Conservation (phyloP, 2,113 vertebrate species). For the Boulengeromyrus knoepffleri region DNA sequence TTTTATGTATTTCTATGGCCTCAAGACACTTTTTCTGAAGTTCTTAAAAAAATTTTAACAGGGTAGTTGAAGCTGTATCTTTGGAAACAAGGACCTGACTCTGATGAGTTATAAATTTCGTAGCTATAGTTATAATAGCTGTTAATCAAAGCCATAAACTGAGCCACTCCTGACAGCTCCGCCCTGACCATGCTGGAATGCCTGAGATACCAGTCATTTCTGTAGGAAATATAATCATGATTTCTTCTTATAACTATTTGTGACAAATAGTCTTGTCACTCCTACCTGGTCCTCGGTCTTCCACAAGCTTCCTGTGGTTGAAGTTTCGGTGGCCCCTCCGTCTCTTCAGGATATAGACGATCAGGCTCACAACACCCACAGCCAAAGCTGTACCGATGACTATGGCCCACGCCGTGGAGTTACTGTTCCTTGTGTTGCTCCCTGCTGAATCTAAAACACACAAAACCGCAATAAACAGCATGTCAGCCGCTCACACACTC, state of each 20-base stretch:
- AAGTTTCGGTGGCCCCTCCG: slow-evolving; percentile 60
- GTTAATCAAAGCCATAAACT: not conserved
- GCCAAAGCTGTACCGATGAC: slow-evolving; percentile 58
- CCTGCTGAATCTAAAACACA: not conserved
- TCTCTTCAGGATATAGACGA: slow-evolving; percentile 57
- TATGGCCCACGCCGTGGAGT: slow-evolving; percentile 47
- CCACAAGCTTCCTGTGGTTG: slow-evolving; percentile 74
- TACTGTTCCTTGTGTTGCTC: not conserved
- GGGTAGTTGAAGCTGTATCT: not conserved
- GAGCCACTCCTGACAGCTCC: not conserved
- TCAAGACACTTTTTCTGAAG: not conserved
- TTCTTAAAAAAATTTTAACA: not conserved
- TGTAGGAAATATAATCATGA: not conserved
- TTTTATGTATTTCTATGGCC: not conserved
- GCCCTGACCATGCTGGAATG: not conserved
- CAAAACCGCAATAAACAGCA: not conserved
- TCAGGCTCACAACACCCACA: slow-evolving; percentile 54
- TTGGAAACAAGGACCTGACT: not conserved
- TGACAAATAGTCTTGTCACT: not conserved
- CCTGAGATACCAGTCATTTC: not conserved
- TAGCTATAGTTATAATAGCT: not conserved
- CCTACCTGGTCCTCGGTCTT: slow-evolving; percentile 77
- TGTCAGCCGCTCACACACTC: not conserved
- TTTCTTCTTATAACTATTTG: not conserved
- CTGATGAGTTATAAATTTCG: not conserved